Base-by-base conservation (phyloP, 2,888 invertebrate species). In the Macrosoma leucophasiata region DNA sequence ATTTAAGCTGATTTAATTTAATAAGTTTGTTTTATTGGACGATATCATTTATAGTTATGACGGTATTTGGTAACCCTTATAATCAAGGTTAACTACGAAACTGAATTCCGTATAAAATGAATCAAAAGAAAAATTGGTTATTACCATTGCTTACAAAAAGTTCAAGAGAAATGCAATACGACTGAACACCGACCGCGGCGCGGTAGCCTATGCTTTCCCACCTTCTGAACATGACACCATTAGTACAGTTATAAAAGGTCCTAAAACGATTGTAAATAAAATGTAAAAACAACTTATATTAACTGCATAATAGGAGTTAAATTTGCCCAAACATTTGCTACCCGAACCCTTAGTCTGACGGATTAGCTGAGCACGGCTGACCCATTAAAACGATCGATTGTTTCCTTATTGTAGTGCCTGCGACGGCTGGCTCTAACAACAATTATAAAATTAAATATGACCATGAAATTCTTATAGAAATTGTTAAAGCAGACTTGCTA, bases 381-480 rank as follows among this genome's bases (percentile, higher is more conserved):
- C 84, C 84, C 76, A 84, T 82, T 81, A 82, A 75, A 77, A 72
- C 81, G 70, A 82, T 82, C 81, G 79, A 84, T 84, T 84, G 78
- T 82, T 84, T 82, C 81, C 82, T 79, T 72, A 78, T 78, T 71
- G 71, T 77, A 58, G 60, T 58, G 62, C 62, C 62, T 58, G 61
- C 55, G 60, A 64, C 58, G 53, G 54, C 45, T 58, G 63, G 51
- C 52, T 64, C 54, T 61, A 60, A 50, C 52, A 61, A 66, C 67
- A 65, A 74, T 74, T 69, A 69, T 62, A 67, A 69, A 63, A 60
- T 55, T n/a, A n/a, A n/a, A n/a, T n/a, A 50, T 51, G 49, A 57
- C 60, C 42, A 50, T 48, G 58, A 58, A 59, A 41, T 28, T 26
- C 25, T 18, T 18, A 7, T 18, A 7, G 18, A 18, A 18, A n/a